Percentiles rank a stretch among this genome's conserved stretches.
Conservation (phyloP, 2,797 vertebrate species). For the Mus minutoides region DNA sequence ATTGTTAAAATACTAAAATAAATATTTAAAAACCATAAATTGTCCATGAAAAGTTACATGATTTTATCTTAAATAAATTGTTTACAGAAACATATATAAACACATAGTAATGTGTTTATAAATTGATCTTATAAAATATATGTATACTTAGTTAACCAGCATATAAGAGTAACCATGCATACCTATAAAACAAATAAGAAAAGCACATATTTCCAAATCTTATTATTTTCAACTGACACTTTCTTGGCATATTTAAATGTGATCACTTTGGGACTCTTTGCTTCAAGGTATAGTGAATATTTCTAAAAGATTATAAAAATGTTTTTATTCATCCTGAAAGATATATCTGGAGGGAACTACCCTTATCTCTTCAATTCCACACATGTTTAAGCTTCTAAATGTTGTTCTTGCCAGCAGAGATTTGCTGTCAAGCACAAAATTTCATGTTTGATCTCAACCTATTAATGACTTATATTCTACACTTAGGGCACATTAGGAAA, state of each 20-base stretch:
- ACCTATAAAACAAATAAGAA: neutral
- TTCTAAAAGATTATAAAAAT: conserved; percentile 65
- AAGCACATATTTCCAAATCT: neutral
- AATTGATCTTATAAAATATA: neutral
- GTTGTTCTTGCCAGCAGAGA: conserved; percentile 69
- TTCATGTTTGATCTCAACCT: conserved; percentile 70
- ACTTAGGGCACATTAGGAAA: conserved; percentile 55
- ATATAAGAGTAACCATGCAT: neutral
- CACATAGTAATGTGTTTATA: rapidly evolving
- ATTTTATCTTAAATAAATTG: neutral
- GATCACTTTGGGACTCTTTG: conserved; percentile 7
- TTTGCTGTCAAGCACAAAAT: conserved; percentile 68
- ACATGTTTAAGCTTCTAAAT: conserved; percentile 75
- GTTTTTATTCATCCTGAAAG: conserved; percentile 72
- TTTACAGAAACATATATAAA: neutral
- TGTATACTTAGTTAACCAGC: neutral
- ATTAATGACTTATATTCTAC: conserved; percentile 69
- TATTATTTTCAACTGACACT: neutral
- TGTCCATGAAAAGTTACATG: neutral
- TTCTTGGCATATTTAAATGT: conserved; percentile 28
- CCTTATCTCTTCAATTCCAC: conserved; percentile 74
- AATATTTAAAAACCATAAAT: neutral
- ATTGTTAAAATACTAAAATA: neutral
- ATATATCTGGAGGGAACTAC: conserved; percentile 63
- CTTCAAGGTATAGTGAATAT: conserved; percentile 58